Conservation (phyloP, 2,888 invertebrate species). For the Acholoe squamosa region DNA sequence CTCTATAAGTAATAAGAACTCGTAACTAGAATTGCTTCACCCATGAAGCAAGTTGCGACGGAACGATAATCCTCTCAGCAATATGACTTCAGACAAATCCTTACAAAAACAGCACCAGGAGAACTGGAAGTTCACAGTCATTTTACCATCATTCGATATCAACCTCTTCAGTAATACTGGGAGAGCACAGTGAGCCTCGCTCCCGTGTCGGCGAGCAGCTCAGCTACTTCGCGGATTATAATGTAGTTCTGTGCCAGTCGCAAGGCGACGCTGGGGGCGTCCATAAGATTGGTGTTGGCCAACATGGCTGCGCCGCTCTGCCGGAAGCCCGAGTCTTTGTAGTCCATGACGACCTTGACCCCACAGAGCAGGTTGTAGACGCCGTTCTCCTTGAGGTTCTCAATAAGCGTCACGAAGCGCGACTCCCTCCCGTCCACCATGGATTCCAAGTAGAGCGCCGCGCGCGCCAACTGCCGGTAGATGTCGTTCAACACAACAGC, state of each 20-base stretch:
- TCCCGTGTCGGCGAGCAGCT: neutral
- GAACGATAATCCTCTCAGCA: no score
- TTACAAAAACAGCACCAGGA: neutral
- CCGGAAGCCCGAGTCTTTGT: slow-evolving; percentile 23
- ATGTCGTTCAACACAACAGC: neutral
- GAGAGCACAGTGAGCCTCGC: neutral
- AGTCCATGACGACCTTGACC: slow-evolving; percentile 40
- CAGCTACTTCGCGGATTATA: slow-evolving; percentile 30
- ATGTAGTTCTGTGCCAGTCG: slow-evolving; percentile 15
- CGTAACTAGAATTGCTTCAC: no score
- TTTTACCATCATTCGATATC: neutral
- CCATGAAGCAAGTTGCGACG: no score
- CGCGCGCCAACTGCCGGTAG: slow-evolving; percentile 4
- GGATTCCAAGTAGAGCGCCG: neutral
- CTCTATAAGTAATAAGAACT: no score
- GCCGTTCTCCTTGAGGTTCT: slow-evolving; percentile 50
- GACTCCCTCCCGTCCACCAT: neutral
- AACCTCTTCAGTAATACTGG: neutral
- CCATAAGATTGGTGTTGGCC: neutral
- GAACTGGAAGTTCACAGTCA: neutral
- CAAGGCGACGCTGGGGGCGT: neutral
- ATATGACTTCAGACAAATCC: no score
- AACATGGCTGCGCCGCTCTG: neutral
- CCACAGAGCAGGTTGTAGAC: slow-evolving; percentile 49
- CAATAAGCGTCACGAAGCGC: neutral